Percentiles rank a stretch among this genome's conserved stretches.
phyloP scores from a whole-genome alignment of 2,888 invertebrate species.

The Leptura quadrifasciata region DNA sequence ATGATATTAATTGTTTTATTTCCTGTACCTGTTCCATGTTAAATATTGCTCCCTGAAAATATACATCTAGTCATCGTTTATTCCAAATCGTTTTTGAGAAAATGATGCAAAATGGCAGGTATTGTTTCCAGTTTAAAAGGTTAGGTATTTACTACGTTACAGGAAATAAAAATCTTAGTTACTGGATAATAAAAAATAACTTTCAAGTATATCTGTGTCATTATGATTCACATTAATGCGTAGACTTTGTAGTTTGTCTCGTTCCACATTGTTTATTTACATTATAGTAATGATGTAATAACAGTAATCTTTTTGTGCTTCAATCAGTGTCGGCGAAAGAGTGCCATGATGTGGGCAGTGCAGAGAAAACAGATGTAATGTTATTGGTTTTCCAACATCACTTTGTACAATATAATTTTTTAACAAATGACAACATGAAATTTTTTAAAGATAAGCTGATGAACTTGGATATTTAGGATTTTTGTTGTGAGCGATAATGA shows the following conservation, averaged over 20 bases:
- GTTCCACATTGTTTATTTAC: slow-evolving; percentile 12
- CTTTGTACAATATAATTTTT: too few species aligned
- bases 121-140: background rate
- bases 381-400: too few species aligned
- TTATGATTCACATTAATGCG: slow-evolving; percentile 7
- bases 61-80: background rate
- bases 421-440: too few species aligned
- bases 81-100: background rate
- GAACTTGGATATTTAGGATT: too few species aligned
- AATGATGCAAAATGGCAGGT: background rate
- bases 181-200: background rate
- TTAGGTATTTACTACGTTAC: background rate
- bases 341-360: too few species aligned
- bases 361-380: too few species aligned
- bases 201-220: background rate
- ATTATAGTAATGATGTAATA: slow-evolving; percentile 28
- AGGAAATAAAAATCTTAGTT: background rate
- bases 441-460: too few species aligned
- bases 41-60: background rate
- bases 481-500: too few species aligned
- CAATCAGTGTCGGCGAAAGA: background rate
- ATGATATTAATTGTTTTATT: too few species aligned
- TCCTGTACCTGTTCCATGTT: background rate
- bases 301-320: background rate
- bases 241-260: background rate